phyloP scores from a whole-genome alignment of 2,888 invertebrate species.

The Pristionchus exspectatus region DNA sequence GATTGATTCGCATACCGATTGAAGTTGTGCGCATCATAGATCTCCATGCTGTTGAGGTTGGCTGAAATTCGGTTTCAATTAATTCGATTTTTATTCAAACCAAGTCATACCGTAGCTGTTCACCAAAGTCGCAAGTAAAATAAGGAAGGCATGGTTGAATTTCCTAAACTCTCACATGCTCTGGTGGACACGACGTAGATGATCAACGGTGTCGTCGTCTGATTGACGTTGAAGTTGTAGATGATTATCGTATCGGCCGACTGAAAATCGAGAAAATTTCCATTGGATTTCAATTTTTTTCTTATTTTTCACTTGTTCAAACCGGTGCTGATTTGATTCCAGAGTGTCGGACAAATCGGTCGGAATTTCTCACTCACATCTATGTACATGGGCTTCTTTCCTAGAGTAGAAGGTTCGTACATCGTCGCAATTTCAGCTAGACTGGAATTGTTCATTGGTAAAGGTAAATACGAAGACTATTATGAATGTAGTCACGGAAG shows the following conservation, averaged over 20 bases:
- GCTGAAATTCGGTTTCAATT: not conserved
- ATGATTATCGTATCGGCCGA: not conserved
- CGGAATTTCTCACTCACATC: not conserved
- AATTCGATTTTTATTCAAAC: too few species aligned
- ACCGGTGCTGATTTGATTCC: not conserved
- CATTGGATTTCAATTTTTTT: not conserved
- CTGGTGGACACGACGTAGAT: constrained; percentile 30
- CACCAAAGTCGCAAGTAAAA: too few species aligned
- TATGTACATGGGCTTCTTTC: constrained; percentile 29
- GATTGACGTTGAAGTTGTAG: not conserved
- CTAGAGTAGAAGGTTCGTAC: not conserved
- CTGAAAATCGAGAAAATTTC: not conserved
- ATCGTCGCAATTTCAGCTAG: constrained; percentile 2
- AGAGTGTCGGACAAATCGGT: not conserved
- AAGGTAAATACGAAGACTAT: not conserved
- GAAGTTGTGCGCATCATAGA: constrained; percentile 26
- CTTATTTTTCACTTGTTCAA: not conserved
- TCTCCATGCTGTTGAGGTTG: not conserved
- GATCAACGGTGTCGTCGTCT: constrained; percentile 17
- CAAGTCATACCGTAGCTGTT: too few species aligned
- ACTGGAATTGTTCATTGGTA: not conserved
- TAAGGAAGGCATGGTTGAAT: too few species aligned
- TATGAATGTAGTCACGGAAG: not conserved
- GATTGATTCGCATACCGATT: not conserved
- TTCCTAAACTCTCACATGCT: not conserved